A percentile compares a stretch with the other conserved stretches of the same genome.
phyloP scores from a whole-genome alignment of 2,888 invertebrate genomes.

The Drosophila vallismaia region DNA sequence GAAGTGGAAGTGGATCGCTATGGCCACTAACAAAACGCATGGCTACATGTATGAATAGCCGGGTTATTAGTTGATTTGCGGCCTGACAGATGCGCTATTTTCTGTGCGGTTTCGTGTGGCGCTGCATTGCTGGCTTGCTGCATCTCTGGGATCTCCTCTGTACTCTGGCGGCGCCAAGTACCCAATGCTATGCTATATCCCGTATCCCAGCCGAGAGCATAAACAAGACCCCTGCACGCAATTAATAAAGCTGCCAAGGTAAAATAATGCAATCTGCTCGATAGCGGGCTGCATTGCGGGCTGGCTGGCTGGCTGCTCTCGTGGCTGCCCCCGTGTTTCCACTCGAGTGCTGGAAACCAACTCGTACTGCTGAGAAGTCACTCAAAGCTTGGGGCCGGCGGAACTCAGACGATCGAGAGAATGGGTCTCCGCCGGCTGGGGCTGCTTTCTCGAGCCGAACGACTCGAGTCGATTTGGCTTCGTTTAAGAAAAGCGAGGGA shows the following conservation, averaged over 20 bases:
- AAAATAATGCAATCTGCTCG: constrained; percentile 57
- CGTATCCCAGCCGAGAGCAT: constrained; percentile 38
- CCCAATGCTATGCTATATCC: constrained; percentile 35
- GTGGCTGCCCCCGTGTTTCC: constrained; percentile 40
- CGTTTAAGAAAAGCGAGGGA: constrained; percentile 73
- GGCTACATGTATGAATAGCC: constrained; percentile 42
- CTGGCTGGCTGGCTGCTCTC: not conserved
- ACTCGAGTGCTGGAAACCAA: not conserved
- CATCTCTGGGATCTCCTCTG: constrained; percentile 1
- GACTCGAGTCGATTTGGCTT: constrained; percentile 41
- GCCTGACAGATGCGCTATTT: constrained; percentile 62
- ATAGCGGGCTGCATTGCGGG: constrained; percentile 46
- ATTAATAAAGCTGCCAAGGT: constrained; percentile 73
- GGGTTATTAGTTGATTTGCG: constrained; percentile 64
- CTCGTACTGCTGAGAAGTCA: not conserved
- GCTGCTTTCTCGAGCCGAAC: constrained; percentile 27
- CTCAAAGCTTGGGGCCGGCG: not conserved
- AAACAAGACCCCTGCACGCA: constrained; percentile 56
- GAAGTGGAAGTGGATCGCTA: constrained; percentile 55
- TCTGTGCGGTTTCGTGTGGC: constrained; percentile 33
- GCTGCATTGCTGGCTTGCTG: constrained; percentile 13
- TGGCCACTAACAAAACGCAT: not conserved
- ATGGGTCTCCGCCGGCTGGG: not conserved
- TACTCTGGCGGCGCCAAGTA: constrained; percentile 55
- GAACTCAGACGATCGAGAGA: constrained; percentile 11